Evolutionary conservation across 2,113 vertebrate genomes (phyloP).

Genomic region (Suncus etruscus): DNA sequence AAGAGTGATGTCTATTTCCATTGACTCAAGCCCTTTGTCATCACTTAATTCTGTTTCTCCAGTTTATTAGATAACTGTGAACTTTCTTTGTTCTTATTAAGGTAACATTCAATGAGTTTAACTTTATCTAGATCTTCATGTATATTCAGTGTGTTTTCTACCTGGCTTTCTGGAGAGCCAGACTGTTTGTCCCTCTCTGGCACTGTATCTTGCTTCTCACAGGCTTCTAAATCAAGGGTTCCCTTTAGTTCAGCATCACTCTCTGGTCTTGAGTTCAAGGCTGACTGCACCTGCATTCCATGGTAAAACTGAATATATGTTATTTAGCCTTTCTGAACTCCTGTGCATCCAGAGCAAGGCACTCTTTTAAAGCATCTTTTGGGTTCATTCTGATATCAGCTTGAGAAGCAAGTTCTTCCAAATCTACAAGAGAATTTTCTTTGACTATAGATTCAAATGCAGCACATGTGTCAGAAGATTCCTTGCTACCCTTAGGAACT

Average conservation of each 20-base stretch:
- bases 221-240: constrained; percentile 85
- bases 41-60: constrained; percentile 81
- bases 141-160: constrained; percentile 84
- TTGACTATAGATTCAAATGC: constrained; percentile 81
- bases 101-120: constrained; percentile 90
- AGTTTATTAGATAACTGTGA: constrained; percentile 80
- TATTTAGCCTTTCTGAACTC: constrained; percentile 77
- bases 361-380: constrained; percentile 77
- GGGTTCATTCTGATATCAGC: constrained; percentile 72
- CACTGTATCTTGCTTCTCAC: constrained; percentile 88
- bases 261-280: constrained; percentile 79
- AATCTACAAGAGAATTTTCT: constrained; percentile 84
- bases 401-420: constrained; percentile 82
- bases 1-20: constrained; percentile 87
- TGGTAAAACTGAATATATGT: constrained; percentile 73
- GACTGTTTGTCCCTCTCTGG: constrained; percentile 88
- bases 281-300: constrained; percentile 79
- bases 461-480: constrained; percentile 66
- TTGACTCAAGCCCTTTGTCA: constrained; percentile 77
- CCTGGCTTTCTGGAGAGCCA: constrained; percentile 85
- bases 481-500: constrained; percentile 59
- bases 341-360: constrained; percentile 73
- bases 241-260: constrained; percentile 84
- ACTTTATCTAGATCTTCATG: constrained; percentile 88
- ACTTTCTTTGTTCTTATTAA: constrained; percentile 85